phyloP scores from a whole-genome alignment of 2,797 vertebrate genomes.

The Calcarius lapponicus region DNA sequence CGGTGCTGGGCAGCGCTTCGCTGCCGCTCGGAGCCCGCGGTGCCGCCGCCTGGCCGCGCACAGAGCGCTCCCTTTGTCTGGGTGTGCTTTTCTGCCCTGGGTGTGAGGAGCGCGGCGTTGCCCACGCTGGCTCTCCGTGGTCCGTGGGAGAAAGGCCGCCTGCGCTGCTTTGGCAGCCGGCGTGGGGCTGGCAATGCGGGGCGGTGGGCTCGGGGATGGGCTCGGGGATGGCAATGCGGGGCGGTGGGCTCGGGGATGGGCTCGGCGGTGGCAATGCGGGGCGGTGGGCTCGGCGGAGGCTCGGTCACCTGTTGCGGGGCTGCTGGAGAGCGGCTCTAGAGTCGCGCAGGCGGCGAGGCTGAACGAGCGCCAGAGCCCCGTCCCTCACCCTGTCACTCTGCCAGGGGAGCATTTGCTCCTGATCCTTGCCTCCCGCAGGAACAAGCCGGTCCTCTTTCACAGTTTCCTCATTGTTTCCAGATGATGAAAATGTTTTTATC shows the following conservation, averaged over 20 bases:
- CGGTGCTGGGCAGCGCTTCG: not conserved
- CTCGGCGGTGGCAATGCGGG: too few species aligned
- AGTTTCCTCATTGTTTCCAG: constrained; percentile 54
- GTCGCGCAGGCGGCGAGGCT: not conserved
- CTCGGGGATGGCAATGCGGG: too few species aligned
- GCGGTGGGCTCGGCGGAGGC: not conserved
- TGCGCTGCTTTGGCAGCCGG: not conserved
- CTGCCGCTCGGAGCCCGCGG: not conserved
- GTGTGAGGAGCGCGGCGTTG: accelerated
- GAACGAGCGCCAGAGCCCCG: not conserved
- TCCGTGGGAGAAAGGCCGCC: not conserved
- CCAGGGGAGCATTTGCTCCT: not conserved
- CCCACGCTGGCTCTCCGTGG: not conserved
- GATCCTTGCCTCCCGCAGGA: not conserved
- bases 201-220: too few species aligned
- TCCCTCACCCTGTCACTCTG: not conserved
- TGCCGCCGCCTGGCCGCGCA: not conserved
- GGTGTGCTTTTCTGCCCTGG: not conserved
- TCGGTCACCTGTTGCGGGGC: constrained; percentile 9
- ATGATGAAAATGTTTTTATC: constrained; percentile 43
- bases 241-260: too few species aligned
- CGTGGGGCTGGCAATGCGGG: not conserved
- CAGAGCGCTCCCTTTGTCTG: not conserved
- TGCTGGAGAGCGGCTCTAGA: not conserved
- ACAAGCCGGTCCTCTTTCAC: not conserved